Evolutionary conservation across 2,888 invertebrate genomes (phyloP), one percentile per base, ranked within the genome.

Genomic region (Drosophila antonietae): DNA sequence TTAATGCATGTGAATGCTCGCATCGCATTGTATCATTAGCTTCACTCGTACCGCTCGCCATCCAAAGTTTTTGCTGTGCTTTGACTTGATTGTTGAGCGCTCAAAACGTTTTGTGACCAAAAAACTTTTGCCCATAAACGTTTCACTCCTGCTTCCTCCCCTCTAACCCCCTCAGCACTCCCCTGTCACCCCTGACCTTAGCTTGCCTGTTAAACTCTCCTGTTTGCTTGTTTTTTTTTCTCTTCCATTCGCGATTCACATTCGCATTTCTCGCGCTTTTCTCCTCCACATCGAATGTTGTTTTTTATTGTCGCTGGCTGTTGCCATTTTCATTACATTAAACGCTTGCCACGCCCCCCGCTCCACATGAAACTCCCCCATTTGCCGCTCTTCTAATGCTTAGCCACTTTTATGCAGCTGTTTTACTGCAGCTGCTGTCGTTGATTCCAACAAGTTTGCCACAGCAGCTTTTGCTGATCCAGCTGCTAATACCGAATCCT

Each of bases 281-380:
- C 61, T 63, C 56, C 61, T 70, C 57, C 80, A 59, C 84, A 83
- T 84, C 68, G 67, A 78, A 75, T 72, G 74, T 70, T 72, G 82
- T 75, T 84, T 84, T 84, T 87, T 89, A 87, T 84, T 84, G 78
- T 76, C 75, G 75, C 62, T 75, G 33, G 75, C 80, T 69, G 61
- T 72, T 69, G 57, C 88, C 81, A 67, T 89, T 84, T 88, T 88
- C 87, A 89, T 85, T 88, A 88, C 85, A 85, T 85, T 85, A 85
- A 89, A 77, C 79, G 77, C 67, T 85, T 75, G 75, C 83, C 81
- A 55, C 60, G 59, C 41, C 41, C 39, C 33, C n/a, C 8, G 7
- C 41, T n/a, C n/a, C n/a, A 15, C 28, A 4, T 12, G 10, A 0
- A 12, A 14, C 41, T 14, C 43, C 52, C 64, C 64, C 78, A 71